Percentiles rank a stretch among this genome's conserved stretches.
These are phyloP conservation scores for Ecliptopera silaceata DNA, from an alignment of 2,888 invertebrate genomes.

Conservation along the genomic window DNA sequence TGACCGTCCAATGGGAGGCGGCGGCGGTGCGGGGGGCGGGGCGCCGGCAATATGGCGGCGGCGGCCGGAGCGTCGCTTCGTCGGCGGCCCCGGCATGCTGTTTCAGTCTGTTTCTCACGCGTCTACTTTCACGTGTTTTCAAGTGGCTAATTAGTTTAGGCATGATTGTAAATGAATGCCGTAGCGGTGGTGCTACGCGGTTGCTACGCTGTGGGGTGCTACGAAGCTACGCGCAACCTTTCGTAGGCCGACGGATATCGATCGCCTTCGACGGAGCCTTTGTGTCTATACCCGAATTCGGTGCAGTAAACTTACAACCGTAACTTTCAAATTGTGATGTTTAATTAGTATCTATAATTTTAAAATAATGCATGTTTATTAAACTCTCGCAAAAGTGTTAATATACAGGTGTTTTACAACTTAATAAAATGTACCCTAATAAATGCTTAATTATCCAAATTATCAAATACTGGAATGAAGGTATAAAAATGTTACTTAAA, in stretches of 20 bases:
- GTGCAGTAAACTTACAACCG: not conserved
- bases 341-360: too few species aligned
- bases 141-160: slow-evolving; percentile 58
- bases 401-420: too few species aligned
- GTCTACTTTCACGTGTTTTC: slow-evolving; percentile 56
- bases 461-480: too few species aligned
- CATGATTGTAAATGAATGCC: slow-evolving; percentile 53
- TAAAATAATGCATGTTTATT: not conserved
- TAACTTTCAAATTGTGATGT: not conserved
- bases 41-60: slow-evolving; percentile 77
- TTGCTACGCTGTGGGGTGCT: slow-evolving; percentile 39
- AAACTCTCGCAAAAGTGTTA: not conserved
- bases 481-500: too few species aligned
- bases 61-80: slow-evolving; percentile 52
- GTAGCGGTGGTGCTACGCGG: slow-evolving; percentile 37
- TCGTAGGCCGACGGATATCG: slow-evolving; percentile 23
- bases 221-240: slow-evolving; percentile 22
- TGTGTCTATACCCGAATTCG: not conserved
- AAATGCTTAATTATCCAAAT: too few species aligned
- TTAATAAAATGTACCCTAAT: too few species aligned
- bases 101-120: slow-evolving; percentile 61
- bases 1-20: slow-evolving; percentile 58
- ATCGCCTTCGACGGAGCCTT: slow-evolving; percentile 47
- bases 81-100: slow-evolving; percentile 51
- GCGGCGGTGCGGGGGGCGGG: slow-evolving; percentile 60